Evolutionary conservation across 2,888 invertebrate species (phyloP).

Genomic region (Thera britannica): DNA sequence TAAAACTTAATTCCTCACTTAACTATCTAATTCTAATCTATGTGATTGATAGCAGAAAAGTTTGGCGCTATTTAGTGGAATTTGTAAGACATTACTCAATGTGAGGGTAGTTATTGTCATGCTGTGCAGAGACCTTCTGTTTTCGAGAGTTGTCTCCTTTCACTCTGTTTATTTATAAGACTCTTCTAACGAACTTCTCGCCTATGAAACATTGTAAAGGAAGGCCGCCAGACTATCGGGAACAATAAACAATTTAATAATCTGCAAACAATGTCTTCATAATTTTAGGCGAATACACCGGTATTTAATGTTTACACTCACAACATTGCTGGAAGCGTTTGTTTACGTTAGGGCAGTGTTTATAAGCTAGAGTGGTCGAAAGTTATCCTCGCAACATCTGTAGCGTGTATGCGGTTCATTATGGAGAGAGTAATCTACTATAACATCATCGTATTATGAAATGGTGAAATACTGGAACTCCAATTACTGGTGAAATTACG

Average conservation of each 20-base stretch:
- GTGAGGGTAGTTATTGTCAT: too few species aligned
- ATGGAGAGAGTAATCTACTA: conserved; percentile 16
- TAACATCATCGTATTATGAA: not conserved
- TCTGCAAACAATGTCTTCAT: conserved; percentile 64
- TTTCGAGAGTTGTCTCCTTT: too few species aligned
- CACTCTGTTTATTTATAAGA: not conserved
- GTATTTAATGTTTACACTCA: conserved; percentile 69
- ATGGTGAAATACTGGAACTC: not conserved
- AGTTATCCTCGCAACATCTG: conserved; percentile 52
- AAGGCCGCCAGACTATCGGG: conserved; percentile 31
- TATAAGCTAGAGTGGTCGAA: conserved; percentile 64
- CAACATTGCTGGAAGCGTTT: conserved; percentile 58
- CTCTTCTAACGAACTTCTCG: not conserved
- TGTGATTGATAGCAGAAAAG: too few species aligned
- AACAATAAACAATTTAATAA: conserved; percentile 41
- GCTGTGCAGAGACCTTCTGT: too few species aligned
- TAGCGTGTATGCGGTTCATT: conserved; percentile 21
- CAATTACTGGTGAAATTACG: too few species aligned
- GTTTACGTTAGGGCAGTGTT: conserved; percentile 74
- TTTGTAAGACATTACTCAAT: too few species aligned
- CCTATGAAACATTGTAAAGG: conserved; percentile 27
- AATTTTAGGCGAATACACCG: conserved; percentile 51
- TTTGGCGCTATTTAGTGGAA: too few species aligned
- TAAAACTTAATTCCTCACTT: too few species aligned
- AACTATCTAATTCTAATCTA: too few species aligned